Percentiles rank a stretch among this genome's conserved stretches.
These are phyloP conservation scores for Drosophila nr. perissopoda DNA, from an alignment of 2,888 invertebrate species.

Conservation along the genomic window DNA sequence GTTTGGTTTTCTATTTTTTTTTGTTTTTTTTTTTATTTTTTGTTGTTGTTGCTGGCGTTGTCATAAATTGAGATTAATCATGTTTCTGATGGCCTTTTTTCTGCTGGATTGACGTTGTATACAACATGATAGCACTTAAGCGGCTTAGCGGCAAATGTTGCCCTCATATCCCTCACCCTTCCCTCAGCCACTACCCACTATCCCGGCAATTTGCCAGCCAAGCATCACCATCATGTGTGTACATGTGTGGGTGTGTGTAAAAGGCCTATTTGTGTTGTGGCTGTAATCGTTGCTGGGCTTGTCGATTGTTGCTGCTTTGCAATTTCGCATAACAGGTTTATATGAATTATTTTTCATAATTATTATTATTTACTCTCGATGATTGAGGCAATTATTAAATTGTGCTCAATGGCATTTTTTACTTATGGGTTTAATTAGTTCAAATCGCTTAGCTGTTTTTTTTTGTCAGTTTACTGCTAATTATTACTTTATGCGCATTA, in stretches of 20 bases:
- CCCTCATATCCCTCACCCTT: slow-evolving; percentile 6
- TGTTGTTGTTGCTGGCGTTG: slow-evolving; percentile 46
- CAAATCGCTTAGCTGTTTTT: background rate
- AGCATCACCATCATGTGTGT: background rate
- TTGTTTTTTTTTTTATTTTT: slow-evolving; percentile 16
- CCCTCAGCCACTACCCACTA: background rate
- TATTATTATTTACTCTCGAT: background rate
- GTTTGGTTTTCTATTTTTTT: background rate
- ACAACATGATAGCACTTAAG: slow-evolving; percentile 75
- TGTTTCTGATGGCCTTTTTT: slow-evolving; percentile 63
- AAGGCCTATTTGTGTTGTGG: slow-evolving; percentile 30
- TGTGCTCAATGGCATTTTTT: background rate
- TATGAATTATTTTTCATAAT: background rate
- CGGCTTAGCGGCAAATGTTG: slow-evolving; percentile 62
- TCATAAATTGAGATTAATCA: slow-evolving; percentile 81
- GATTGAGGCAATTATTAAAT: background rate
- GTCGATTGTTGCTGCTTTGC: slow-evolving; percentile 23
- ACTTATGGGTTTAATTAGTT: background rate
- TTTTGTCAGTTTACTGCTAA: background rate
- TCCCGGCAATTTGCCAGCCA: background rate
- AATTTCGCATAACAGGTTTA: slow-evolving; percentile 27
- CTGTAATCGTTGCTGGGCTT: slow-evolving; percentile 16
- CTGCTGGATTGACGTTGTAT: slow-evolving; percentile 51
- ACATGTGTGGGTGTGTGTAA: slow-evolving; percentile 7
- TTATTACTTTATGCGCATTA: background rate